Percentiles rank a stretch among this genome's conserved stretches.
These are phyloP conservation scores for Littorina saxatilis DNA, from an alignment of 1,140 invertebrate genomes.

Conservation along the genomic window DNA sequence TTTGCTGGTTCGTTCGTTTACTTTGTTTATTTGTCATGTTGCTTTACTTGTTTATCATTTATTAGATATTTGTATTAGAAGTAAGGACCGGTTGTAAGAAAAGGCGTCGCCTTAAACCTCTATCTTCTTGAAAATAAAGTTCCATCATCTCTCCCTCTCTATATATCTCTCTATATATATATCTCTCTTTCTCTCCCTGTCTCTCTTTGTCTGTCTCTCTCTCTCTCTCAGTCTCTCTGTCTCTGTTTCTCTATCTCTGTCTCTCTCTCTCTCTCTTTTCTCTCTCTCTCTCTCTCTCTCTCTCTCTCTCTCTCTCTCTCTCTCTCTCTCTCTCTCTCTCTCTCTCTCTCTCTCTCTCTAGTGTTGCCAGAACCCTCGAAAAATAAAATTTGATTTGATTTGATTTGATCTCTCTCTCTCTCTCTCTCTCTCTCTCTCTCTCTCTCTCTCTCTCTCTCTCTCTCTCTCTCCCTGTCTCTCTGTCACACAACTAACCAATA, in stretches of 20 bases:
- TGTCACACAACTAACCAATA: neutral
- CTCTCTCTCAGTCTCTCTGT: slow-evolving; percentile 1
- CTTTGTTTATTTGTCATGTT: no score
- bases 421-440: slow-evolving; percentile 15
- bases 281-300: slow-evolving; percentile 8
- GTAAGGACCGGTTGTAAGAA: no score
- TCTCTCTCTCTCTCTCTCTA: neutral
- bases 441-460: slow-evolving; percentile 11
- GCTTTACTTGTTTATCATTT: no score
- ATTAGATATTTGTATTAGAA: no score
- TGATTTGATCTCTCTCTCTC: slow-evolving; percentile 15
- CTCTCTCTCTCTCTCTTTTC: neutral
- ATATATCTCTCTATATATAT: neutral
- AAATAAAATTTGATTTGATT: no score
- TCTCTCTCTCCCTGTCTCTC: slow-evolving; percentile 1
- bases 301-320: neutral
- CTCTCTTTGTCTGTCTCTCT: neutral
- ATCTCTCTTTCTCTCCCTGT: neutral
- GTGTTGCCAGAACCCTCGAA: neutral
- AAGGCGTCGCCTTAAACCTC: no score
- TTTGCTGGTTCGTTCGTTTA: no score
- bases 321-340: neutral
- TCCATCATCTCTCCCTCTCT: no score
- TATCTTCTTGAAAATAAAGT: no score
- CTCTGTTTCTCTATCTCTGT: neutral